A percentile compares a stretch with the other conserved stretches of the same genome.
Evolutionary conservation across 1,140 invertebrate genomes (phyloP).

Genomic region (Littorina saxatilis): DNA sequence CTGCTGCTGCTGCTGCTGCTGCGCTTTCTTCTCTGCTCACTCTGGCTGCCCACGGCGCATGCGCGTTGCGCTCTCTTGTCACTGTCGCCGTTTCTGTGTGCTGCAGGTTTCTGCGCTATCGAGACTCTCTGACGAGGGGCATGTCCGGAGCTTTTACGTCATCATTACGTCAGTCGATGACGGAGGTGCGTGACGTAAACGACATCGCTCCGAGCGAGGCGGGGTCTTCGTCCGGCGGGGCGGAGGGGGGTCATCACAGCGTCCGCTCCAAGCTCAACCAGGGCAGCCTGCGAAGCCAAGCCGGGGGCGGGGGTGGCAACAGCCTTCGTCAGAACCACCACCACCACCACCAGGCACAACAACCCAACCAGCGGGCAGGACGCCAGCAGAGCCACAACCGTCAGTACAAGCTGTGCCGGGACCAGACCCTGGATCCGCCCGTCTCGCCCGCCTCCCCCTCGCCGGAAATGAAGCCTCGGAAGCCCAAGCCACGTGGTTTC

Average conservation of each 20-base stretch:
- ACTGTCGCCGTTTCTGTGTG: background rate
- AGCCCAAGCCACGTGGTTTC: background rate
- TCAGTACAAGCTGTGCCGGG: background rate
- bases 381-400: background rate
- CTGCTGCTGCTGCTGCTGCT: no score
- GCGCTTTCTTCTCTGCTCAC: no score
- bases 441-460: background rate
- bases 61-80: no score
- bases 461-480: background rate
- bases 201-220: conserved; percentile 32
- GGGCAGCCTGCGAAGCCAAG: background rate
- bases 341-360: background rate
- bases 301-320: background rate
- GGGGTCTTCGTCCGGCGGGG: background rate
- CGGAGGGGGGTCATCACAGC: conserved; percentile 14
- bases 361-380: background rate
- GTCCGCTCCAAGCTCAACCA: background rate
- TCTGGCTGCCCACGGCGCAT: no score
- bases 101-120: conserved; percentile 30
- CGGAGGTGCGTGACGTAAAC: conserved; percentile 36
- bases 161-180: conserved; percentile 28
- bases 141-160: conserved; percentile 31
- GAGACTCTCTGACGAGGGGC: conserved; percentile 26
- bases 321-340: background rate
- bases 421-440: background rate